Evolutionary conservation across 2,888 invertebrate species (phyloP).

Genomic region (Tenthredo distinguenda): DNA sequence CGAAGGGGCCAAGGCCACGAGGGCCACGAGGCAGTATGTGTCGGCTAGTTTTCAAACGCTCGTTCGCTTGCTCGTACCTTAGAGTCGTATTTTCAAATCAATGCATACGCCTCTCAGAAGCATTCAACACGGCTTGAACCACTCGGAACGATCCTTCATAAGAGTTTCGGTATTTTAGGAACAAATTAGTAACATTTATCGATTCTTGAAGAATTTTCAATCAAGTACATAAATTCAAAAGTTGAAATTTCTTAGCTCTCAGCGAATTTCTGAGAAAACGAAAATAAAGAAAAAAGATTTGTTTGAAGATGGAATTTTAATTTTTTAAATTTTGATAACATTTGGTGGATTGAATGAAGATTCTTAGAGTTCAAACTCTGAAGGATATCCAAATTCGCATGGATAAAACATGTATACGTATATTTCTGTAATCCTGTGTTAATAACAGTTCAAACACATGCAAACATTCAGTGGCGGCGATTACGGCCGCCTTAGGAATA

Average conservation of each 20-base stretch:
- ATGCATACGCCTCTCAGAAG: conserved; percentile 40
- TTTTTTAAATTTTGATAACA: neutral
- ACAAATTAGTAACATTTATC: conserved; percentile 1
- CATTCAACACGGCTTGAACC: neutral
- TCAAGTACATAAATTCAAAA: neutral
- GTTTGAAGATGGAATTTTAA: neutral
- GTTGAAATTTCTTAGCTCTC: too few relatives aligned
- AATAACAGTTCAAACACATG: conserved; percentile 25
- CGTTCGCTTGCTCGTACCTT: conserved; percentile 17
- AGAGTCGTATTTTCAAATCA: conserved; percentile 41
- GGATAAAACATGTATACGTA: neutral
- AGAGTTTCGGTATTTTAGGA: neutral
- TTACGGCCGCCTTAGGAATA: conserved; percentile 23
- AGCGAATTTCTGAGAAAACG: neutral
- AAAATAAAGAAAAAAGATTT: neutral
- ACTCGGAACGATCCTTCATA: neutral
- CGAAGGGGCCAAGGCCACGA: conserved; percentile 62
- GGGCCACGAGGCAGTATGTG: conserved; percentile 59
- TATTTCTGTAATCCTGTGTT: conserved; percentile 32
- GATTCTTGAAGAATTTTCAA: neutral
- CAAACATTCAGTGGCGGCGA: conserved; percentile 22
- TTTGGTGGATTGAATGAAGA: neutral
- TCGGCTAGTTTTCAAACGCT: conserved; percentile 62
- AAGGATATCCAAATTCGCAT: neutral
- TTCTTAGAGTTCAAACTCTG: neutral